These are phyloP conservation scores for Hemiprocne comata DNA, from an alignment of 2,113 vertebrate species.

Conservation along the genomic window DNA sequence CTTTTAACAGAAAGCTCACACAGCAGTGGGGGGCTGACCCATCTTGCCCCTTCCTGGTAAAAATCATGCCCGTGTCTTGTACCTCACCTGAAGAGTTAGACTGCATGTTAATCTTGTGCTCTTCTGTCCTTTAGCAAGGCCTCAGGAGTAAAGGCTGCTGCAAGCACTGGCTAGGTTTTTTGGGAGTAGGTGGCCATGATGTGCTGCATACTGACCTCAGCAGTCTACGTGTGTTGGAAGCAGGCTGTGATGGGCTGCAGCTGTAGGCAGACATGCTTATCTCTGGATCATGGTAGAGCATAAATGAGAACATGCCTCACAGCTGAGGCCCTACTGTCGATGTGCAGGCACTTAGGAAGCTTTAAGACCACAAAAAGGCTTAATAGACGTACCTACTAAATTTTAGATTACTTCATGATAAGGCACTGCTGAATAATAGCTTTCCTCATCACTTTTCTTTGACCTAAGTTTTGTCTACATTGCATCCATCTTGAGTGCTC, in stretches of 20 bases:
- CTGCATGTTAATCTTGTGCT: neutral
- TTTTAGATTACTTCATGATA: neutral
- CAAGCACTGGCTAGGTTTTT: neutral
- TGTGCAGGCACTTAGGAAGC: neutral
- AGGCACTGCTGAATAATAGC: neutral
- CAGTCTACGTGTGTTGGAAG: neutral
- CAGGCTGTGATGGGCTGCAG: neutral
- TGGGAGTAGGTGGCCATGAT: neutral
- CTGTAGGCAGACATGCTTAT: neutral
- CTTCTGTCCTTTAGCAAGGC: neutral
- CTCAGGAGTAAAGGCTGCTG: neutral
- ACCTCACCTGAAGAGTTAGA: neutral
- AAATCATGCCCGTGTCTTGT: neutral
- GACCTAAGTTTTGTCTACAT: neutral
- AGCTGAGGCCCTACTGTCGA: neutral
- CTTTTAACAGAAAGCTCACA: neutral
- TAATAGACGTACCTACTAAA: neutral
- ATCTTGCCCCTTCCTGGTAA: neutral
- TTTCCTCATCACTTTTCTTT: neutral
- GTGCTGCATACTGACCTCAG: neutral
- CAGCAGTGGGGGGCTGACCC: rapidly evolving
- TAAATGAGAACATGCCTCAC: neutral
- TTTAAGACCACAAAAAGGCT: neutral
- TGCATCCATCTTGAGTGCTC: neutral
- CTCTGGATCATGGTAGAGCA: neutral